phyloP scores from a whole-genome alignment of 2,888 invertebrate species.

The Colletes collaris region DNA sequence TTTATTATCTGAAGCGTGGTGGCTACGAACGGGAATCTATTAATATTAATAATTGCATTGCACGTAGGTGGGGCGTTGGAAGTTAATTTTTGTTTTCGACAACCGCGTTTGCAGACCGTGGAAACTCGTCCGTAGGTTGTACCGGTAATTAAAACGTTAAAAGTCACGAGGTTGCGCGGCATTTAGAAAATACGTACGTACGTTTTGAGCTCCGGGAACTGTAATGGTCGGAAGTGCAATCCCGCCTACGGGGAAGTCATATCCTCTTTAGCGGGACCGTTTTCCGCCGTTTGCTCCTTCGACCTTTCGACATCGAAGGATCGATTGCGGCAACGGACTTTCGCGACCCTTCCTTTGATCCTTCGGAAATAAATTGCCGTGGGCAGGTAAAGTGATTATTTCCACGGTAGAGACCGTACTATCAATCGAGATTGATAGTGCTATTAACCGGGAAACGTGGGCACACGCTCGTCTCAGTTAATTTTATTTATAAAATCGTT shows the following conservation, averaged over 20 bases:
- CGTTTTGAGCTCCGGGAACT: not conserved
- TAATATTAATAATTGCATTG: no score
- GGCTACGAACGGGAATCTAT: no score
- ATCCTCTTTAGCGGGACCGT: slow-evolving; percentile 39
- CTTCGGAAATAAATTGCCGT: not conserved
- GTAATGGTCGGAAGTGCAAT: slow-evolving; percentile 42
- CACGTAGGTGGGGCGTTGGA: no score
- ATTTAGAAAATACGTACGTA: slow-evolving; percentile 1
- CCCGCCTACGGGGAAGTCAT: slow-evolving; percentile 34
- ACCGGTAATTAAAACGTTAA: slow-evolving; percentile 8
- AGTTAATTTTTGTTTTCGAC: no score
- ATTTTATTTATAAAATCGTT: no score
- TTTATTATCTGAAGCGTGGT: no score
- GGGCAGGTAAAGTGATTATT: not conserved
- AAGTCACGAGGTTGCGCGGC: slow-evolving; percentile 14
- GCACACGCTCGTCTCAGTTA: no score
- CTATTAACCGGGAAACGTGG: no score
- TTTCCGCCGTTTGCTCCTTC: slow-evolving; percentile 40
- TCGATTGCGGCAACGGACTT: slow-evolving; percentile 6
- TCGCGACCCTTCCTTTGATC: not conserved
- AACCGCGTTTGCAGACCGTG: no score
- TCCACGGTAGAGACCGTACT: not conserved
- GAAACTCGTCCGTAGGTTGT: no score
- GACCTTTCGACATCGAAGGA: slow-evolving; percentile 47
- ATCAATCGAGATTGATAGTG: no score